A percentile compares a stretch with the other conserved stretches of the same genome.
Evolutionary conservation across 2,797 vertebrate species (phyloP).

Genomic region (Enteromius thamalakanensis): DNA sequence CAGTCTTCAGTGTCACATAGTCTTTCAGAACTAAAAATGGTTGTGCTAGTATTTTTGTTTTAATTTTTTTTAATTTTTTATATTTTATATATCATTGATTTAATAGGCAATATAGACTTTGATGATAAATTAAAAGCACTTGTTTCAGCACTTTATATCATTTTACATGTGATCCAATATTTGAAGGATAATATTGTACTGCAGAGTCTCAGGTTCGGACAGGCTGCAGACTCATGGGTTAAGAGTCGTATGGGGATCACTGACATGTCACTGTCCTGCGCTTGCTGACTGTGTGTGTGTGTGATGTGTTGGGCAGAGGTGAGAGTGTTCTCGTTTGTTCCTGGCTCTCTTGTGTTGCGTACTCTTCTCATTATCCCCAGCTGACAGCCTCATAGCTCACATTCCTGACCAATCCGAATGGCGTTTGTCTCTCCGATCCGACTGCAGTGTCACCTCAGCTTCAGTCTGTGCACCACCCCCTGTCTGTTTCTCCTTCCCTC

Average conservation of each 20-base stretch:
- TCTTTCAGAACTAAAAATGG: neutral
- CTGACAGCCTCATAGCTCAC: conserved; percentile 54
- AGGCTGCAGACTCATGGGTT: neutral
- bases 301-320: conserved; percentile 8
- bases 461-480: neutral
- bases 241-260: neutral
- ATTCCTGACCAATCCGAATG: conserved; percentile 50
- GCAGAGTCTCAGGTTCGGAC: too few species aligned
- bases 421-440: conserved; percentile 1
- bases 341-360: conserved; percentile 35
- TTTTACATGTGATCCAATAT: neutral
- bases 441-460: conserved; percentile 32
- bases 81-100: neutral
- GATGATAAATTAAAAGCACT: neutral
- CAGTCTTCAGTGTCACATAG: neutral
- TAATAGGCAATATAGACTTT: neutral
- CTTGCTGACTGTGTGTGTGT: neutral
- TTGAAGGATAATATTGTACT: neutral
- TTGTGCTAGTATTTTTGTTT: too few species aligned
- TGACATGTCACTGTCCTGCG: conserved; percentile 8
- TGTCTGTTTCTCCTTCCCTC: conserved; percentile 13
- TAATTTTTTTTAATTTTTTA: neutral
- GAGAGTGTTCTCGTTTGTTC: conserved; percentile 38
- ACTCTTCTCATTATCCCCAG: conserved; percentile 52
- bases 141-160: neutral